Evolutionary conservation across 2,888 invertebrate genomes (phyloP).

Genomic region (Parnassius mnemosyne): DNA sequence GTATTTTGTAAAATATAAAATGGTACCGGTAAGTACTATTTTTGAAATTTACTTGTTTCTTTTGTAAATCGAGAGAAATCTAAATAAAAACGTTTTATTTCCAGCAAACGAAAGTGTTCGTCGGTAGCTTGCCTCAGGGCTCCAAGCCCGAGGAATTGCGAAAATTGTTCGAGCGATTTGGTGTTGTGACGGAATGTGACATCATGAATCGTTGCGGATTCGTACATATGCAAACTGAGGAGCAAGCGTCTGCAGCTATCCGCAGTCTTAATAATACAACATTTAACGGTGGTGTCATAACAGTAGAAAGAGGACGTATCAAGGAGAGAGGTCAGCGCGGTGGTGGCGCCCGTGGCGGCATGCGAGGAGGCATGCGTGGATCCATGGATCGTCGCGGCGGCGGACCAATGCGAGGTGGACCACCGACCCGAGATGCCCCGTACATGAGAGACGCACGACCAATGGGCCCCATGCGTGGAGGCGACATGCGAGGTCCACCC

Average conservation of each 20-base stretch:
- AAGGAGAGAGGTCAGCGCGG: constrained; percentile 84
- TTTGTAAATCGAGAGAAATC: constrained; percentile 31
- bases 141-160: constrained; percentile 91
- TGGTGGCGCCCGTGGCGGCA: constrained; percentile 68
- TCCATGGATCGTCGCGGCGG: constrained; percentile 60
- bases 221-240: constrained; percentile 92
- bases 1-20: constrained; percentile 37
- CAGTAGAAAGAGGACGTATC: constrained; percentile 90
- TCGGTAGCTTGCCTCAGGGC: constrained; percentile 93
- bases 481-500: constrained; percentile 67
- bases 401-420: constrained; percentile 55
- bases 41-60: constrained; percentile 18
- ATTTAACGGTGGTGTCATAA: constrained; percentile 91
- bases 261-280: constrained; percentile 88
- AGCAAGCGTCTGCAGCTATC: constrained; percentile 91
- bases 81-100: constrained; percentile 39
- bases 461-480: constrained; percentile 55
- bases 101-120: constrained; percentile 93
- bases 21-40: constrained; percentile 69
- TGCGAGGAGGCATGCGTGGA: constrained; percentile 70
- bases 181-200: constrained; percentile 95
- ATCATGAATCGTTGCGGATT: constrained; percentile 97
- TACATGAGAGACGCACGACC: constrained; percentile 52
- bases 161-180: constrained; percentile 91
- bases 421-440: constrained; percentile 48